Percentiles rank a stretch among this genome's conserved stretches.
Evolutionary conservation across 2,888 invertebrate species (phyloP).

Genomic region (Lacanobia wlatinum): DNA sequence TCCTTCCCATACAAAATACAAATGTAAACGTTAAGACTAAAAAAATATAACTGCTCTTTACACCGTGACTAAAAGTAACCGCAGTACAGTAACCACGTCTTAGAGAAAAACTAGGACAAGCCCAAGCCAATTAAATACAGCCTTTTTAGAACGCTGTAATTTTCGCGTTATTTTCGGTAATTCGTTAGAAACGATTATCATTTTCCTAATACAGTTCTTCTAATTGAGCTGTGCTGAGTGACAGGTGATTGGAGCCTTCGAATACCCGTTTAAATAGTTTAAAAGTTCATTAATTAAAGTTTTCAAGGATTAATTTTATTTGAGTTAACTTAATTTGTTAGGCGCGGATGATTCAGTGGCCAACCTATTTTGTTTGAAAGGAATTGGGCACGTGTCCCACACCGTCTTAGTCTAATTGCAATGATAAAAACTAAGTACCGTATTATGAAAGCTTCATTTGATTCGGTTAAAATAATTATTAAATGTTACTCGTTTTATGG

Average conservation of each 20-base stretch:
- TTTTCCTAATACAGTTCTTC: constrained; percentile 58
- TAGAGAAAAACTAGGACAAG: constrained; percentile 60
- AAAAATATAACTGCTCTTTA: neutral
- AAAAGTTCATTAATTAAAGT: constrained; percentile 8
- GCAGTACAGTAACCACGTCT: constrained; percentile 48
- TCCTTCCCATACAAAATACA: too few relatives aligned
- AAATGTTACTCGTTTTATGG: too few relatives aligned
- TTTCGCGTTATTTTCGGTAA: constrained; percentile 49
- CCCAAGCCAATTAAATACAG: constrained; percentile 36
- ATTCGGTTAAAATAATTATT: too few relatives aligned
- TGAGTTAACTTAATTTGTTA: neutral
- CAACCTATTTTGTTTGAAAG: too few relatives aligned
- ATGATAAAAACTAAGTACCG: too few relatives aligned
- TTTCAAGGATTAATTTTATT: constrained; percentile 1
- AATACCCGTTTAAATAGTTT: constrained; percentile 23
- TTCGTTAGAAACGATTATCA: constrained; percentile 55
- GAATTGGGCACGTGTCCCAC: too few relatives aligned
- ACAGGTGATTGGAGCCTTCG: constrained; percentile 37
- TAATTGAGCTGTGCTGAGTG: constrained; percentile 50
- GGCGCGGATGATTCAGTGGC: too few relatives aligned
- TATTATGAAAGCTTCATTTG: too few relatives aligned
- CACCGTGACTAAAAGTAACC: constrained; percentile 23
- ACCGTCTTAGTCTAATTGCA: too few relatives aligned
- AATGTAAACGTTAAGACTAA: too few relatives aligned
- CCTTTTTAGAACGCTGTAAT: constrained; percentile 62